A percentile compares a stretch with the other conserved stretches of the same genome.
Evolutionary conservation across 2,888 invertebrate genomes (phyloP).

Genomic region (Hoplodrina blanda): DNA sequence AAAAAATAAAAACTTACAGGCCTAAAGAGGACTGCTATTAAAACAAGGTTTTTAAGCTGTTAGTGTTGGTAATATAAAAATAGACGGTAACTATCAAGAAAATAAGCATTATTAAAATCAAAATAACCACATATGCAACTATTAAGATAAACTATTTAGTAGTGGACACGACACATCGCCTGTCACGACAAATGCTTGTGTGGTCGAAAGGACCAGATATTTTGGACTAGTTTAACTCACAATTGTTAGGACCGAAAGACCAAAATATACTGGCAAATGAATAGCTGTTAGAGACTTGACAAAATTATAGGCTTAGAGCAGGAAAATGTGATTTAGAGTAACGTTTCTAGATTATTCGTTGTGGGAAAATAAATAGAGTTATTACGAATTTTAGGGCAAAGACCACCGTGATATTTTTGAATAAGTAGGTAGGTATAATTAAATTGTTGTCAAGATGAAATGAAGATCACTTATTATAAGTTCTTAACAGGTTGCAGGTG

Average conservation of each 20-base stretch:
- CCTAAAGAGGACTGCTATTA: too few relatives aligned
- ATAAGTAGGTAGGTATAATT: neutral
- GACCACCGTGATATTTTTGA: slow-evolving; percentile 50
- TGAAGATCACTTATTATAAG: neutral
- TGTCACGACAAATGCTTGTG: slow-evolving; percentile 78
- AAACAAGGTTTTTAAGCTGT: too few relatives aligned
- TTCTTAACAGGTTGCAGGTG: neutral
- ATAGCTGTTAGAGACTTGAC: slow-evolving; percentile 68
- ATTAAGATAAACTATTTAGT: slow-evolving; percentile 63
- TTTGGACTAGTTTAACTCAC: slow-evolving; percentile 59
- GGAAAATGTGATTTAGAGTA: slow-evolving; percentile 78
- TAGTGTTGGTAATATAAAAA: neutral
- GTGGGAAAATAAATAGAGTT: slow-evolving; percentile 74
- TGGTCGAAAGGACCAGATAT: slow-evolving; percentile 73
- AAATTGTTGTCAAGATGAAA: slow-evolving; percentile 6
- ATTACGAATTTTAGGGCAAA: slow-evolving; percentile 58
- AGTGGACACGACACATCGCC: slow-evolving; percentile 64
- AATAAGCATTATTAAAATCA: slow-evolving; percentile 35
- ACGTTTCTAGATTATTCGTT: slow-evolving; percentile 69
- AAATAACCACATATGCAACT: slow-evolving; percentile 32
- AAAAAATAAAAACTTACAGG: too few relatives aligned
- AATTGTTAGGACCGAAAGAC: slow-evolving; percentile 47
- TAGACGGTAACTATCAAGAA: slow-evolving; percentile 9
- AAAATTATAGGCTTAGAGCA: slow-evolving; percentile 80
- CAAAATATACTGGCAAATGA: slow-evolving; percentile 62